phyloP scores from a whole-genome alignment of 2,888 invertebrate species.

The Aspidiotus rigidus region DNA sequence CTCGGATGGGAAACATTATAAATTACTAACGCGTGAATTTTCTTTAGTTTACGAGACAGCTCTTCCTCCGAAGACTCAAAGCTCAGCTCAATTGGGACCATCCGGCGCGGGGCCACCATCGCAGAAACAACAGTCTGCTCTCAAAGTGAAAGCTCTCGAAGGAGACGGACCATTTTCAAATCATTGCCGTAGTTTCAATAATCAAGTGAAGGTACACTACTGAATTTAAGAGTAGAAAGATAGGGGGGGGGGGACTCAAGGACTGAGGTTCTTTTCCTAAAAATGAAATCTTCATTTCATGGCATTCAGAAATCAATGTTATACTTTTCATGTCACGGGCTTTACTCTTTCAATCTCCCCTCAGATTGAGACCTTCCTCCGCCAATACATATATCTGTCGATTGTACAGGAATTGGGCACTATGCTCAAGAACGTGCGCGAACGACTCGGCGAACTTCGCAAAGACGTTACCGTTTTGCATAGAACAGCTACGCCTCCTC shows the following conservation, averaged over 20 bases:
- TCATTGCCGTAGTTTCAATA: conserved; percentile 49
- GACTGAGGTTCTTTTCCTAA: too few species aligned
- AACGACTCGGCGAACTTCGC: conserved; percentile 58
- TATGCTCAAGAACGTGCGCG: conserved; percentile 53
- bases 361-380: background rate
- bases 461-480: conserved; percentile 58
- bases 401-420: conserved; percentile 51
- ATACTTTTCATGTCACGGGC: too few species aligned
- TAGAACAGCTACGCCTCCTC: conserved; percentile 47
- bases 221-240: background rate
- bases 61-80: conserved; percentile 6
- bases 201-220: conserved; percentile 40
- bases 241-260: too few species aligned
- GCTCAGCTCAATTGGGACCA: conserved; percentile 10
- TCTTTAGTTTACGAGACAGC: conserved; percentile 23
- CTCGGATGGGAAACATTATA: background rate
- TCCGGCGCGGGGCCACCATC: conserved; percentile 36
- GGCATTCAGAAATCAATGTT: too few species aligned
- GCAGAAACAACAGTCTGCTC: conserved; percentile 40
- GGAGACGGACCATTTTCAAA: conserved; percentile 54
- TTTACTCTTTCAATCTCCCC: too few species aligned
- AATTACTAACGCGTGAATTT: background rate
- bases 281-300: too few species aligned
- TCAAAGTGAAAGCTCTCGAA: conserved; percentile 45
- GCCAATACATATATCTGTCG: background rate